Evolutionary conservation across 2,888 invertebrate species (phyloP).

Genomic region (Ectemnius lituratus): DNA sequence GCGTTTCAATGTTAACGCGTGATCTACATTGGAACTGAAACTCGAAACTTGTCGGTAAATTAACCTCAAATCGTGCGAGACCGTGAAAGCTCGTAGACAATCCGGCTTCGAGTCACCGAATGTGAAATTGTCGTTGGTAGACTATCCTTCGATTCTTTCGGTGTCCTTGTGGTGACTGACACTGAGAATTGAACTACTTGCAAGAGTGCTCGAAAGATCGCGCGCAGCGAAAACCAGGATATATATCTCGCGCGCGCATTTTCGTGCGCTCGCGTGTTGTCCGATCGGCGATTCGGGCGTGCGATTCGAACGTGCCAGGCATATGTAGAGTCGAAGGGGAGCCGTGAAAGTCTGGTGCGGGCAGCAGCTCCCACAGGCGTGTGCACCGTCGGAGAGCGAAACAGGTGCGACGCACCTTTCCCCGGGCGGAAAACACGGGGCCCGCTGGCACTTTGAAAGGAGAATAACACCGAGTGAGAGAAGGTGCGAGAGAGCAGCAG

Average conservation of each 20-base stretch:
- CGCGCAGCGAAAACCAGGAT: too few species aligned
- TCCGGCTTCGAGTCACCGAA: too few species aligned
- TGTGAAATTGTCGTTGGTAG: too few species aligned
- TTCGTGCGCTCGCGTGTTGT: too few species aligned
- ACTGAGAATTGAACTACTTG: too few species aligned
- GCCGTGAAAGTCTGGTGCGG: slow-evolving; percentile 49
- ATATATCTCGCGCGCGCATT: too few species aligned
- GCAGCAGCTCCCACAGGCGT: slow-evolving; percentile 2
- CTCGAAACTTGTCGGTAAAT: slow-evolving; percentile 15
- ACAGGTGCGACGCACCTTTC: slow-evolving; percentile 12
- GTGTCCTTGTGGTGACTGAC: too few species aligned
- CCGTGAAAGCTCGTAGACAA: too few species aligned
- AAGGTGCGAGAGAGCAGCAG: too few species aligned
- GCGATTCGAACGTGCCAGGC: slow-evolving; percentile 43
- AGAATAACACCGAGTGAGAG: neutral
- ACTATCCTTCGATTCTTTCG: too few species aligned
- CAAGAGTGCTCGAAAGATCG: too few species aligned
- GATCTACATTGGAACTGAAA: neutral
- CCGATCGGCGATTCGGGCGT: slow-evolving; percentile 1
- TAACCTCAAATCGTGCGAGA: too few species aligned
- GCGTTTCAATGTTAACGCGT: neutral
- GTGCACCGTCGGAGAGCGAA: slow-evolving; percentile 9
- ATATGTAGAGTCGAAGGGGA: slow-evolving; percentile 30
- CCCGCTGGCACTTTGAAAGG: neutral
- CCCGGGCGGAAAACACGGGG: neutral